These are phyloP conservation scores for Python bivittatus DNA, from an alignment of 2,113 vertebrate species.

Conservation along the genomic window DNA sequence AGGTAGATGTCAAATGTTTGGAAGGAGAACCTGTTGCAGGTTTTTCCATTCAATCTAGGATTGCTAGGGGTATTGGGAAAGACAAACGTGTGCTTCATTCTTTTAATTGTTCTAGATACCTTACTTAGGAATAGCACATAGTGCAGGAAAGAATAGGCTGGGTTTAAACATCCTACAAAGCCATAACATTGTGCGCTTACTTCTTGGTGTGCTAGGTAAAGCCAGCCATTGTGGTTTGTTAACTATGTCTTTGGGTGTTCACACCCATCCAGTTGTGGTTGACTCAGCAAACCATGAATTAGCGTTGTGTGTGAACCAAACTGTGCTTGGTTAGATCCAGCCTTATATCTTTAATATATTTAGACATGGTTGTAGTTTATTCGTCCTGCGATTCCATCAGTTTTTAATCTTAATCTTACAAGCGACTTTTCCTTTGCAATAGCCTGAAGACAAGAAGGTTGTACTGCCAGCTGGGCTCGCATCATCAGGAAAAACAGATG, in stretches of 20 bases:
- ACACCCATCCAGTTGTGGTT: neutral
- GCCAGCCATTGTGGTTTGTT: neutral
- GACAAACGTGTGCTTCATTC: neutral
- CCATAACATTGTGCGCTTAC: neutral
- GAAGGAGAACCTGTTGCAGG: neutral
- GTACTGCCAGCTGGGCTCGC: conserved; percentile 62
- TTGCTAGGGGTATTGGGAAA: neutral
- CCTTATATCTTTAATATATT: neutral
- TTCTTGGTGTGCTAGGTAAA: neutral
- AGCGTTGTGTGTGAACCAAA: neutral
- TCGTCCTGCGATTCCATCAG: neutral
- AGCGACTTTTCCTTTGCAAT: conserved; percentile 4
- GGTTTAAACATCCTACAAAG: neutral
- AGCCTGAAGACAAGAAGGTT: conserved; percentile 83
- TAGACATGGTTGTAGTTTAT: neutral
- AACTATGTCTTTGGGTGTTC: neutral
- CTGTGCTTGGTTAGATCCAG: neutral
- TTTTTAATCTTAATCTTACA: neutral
- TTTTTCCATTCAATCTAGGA: neutral
- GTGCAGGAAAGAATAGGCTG: neutral
- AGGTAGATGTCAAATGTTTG: neutral
- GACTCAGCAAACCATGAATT: neutral
- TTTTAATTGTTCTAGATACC: neutral
- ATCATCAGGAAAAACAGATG: conserved; percentile 73
- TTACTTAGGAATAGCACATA: neutral